Conservation (phyloP, 2,797 vertebrate genomes). For the Lepilemur septentrionalis region DNA sequence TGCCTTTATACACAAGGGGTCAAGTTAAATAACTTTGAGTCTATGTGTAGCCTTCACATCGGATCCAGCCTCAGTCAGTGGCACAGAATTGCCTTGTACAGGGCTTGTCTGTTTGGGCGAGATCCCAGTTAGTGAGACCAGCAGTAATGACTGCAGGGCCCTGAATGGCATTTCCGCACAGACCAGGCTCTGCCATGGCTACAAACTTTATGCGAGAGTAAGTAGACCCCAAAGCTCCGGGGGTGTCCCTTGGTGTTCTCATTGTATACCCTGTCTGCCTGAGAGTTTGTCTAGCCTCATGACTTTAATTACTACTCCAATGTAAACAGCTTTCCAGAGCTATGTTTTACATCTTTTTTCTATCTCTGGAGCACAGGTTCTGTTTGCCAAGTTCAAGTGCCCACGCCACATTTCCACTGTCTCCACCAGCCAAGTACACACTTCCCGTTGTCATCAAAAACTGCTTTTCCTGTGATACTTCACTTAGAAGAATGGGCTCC, state of each 20-base stretch:
- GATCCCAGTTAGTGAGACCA: background rate
- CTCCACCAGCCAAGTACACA: background rate
- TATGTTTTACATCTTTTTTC: background rate
- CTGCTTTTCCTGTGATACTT: background rate
- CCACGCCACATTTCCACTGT: background rate
- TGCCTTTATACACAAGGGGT: constrained; percentile 39
- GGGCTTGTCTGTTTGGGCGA: background rate
- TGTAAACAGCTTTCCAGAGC: background rate
- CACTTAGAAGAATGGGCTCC: too few species aligned
- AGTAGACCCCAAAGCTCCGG: background rate
- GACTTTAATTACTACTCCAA: background rate
- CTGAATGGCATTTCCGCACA: background rate
- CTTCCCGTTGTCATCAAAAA: background rate
- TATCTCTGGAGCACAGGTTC: background rate
- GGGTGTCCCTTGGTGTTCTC: background rate
- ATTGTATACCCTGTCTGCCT: background rate
- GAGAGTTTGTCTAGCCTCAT: background rate
- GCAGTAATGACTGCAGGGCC: constrained; percentile 22
- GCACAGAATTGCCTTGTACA: background rate
- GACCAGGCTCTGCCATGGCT: background rate
- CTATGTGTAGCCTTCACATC: background rate
- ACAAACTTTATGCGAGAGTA: background rate
- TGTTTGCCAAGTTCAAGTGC: background rate
- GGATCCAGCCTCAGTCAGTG: background rate
- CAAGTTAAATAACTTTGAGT: constrained; percentile 20